Evolutionary conservation across 2,113 vertebrate genomes (phyloP).

Genomic region (Junco hyemalis): DNA sequence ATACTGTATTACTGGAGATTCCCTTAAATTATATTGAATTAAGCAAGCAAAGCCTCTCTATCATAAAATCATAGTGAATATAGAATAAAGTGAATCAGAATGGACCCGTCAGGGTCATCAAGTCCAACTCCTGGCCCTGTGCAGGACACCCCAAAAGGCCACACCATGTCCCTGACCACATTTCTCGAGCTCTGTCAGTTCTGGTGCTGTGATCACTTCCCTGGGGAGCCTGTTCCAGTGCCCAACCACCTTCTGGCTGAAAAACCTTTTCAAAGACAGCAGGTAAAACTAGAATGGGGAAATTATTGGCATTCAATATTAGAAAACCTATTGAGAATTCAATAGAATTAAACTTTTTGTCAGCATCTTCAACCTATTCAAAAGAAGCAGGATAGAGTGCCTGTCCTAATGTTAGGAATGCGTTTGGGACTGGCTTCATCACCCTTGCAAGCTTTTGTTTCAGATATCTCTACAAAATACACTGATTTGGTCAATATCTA

Average conservation of each 20-base stretch:
- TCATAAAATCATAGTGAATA: background rate
- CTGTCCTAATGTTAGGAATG: background rate
- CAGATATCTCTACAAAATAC: background rate
- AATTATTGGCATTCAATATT: background rate
- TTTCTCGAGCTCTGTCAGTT: background rate
- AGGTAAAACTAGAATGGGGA: background rate
- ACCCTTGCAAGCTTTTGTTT: background rate
- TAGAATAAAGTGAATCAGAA: no score
- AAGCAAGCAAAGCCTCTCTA: background rate
- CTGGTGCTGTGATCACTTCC: background rate
- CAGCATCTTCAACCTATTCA: background rate
- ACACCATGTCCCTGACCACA: background rate
- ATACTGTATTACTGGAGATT: background rate
- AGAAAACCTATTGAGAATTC: background rate
- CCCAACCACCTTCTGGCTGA: accelerated
- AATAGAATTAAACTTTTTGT: background rate
- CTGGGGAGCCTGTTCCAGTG: background rate
- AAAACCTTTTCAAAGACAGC: background rate
- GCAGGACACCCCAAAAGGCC: background rate
- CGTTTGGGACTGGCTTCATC: background rate
- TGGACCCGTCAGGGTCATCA: background rate
- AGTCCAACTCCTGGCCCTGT: background rate
- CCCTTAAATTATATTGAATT: background rate
- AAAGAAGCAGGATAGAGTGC: background rate
- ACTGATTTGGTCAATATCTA: background rate